phyloP scores from a whole-genome alignment of 1,140 invertebrate species.

The Patella vulgata region DNA sequence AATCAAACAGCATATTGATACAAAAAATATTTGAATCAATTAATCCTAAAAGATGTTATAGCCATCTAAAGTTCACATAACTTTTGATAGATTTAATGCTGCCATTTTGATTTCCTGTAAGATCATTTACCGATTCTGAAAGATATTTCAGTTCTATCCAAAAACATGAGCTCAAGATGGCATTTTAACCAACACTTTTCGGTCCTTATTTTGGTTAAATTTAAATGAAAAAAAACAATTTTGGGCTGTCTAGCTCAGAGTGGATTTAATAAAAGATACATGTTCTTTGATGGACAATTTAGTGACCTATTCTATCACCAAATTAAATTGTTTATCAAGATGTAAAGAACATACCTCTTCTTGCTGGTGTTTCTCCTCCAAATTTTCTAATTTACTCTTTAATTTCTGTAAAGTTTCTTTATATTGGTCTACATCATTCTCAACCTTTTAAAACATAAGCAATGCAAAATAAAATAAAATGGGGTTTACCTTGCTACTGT shows the following conservation, averaged over 20 bases:
- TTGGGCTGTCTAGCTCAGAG: too few species aligned
- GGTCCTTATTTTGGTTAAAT: too few species aligned
- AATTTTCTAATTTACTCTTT: slow-evolving; percentile 39
- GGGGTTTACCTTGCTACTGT: too few species aligned
- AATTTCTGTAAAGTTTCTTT: slow-evolving; percentile 38
- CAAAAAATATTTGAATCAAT: background rate
- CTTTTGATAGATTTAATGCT: too few species aligned
- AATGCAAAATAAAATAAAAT: too few species aligned
- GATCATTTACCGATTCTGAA: too few species aligned
- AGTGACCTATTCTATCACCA: background rate
- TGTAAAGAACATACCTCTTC: slow-evolving; percentile 40
- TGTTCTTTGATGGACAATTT: background rate
- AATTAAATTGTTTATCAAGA: too few species aligned
- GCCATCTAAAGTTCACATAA: too few species aligned
- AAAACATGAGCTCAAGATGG: too few species aligned
- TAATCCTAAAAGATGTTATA: background rate
- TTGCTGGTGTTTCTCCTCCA: slow-evolving; percentile 33
- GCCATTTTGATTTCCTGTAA: slow-evolving; percentile 28
- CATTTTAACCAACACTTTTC: too few species aligned
- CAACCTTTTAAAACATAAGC: slow-evolving; percentile 28
- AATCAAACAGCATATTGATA: background rate
- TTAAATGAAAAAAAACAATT: too few species aligned
- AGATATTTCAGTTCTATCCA: too few species aligned
- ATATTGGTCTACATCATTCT: slow-evolving; percentile 48
- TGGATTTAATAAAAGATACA: slow-evolving; percentile 4